Percentiles rank a stretch among this genome's conserved stretches.
Conservation (phyloP, 1,140 invertebrate genomes). For the Bombus ignitus region DNA sequence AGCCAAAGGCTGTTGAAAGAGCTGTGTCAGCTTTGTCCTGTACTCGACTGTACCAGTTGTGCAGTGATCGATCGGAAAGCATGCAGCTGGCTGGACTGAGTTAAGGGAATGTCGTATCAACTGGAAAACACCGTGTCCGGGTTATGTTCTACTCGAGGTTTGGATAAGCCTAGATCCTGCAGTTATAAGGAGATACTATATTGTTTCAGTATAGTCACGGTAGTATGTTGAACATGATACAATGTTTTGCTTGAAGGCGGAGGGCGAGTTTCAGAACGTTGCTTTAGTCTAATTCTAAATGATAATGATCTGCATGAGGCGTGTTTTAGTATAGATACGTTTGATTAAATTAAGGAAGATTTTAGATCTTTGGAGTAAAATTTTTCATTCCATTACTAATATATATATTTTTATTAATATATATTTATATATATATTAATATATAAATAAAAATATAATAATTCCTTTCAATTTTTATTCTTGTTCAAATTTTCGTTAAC, state of each 20-base stretch:
- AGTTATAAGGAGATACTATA: neutral
- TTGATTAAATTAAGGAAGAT: too few species aligned
- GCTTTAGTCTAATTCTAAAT: neutral
- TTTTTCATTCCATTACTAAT: too few species aligned
- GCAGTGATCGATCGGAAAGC: slow-evolving; percentile 4
- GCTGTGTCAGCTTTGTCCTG: slow-evolving; percentile 57
- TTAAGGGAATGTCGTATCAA: slow-evolving; percentile 17
- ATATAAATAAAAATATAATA: too few species aligned
- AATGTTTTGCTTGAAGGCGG: neutral
- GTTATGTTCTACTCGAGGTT: neutral
- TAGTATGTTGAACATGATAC: neutral
- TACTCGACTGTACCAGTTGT: neutral
- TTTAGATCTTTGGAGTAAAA: too few species aligned
- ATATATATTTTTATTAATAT: too few species aligned
- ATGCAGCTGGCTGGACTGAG: neutral
- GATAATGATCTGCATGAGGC: neutral
- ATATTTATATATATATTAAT: too few species aligned
- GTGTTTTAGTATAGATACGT: neutral
- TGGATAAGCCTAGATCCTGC: neutral
- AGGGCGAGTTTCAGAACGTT: neutral
- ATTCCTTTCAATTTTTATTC: too few species aligned
- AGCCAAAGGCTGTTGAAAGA: slow-evolving; percentile 34
- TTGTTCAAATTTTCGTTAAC: too few species aligned
- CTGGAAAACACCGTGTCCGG: slow-evolving; percentile 6
- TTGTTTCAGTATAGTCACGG: neutral